phyloP scores from a whole-genome alignment of 2,797 vertebrate genomes.

The Remorina albescens region DNA sequence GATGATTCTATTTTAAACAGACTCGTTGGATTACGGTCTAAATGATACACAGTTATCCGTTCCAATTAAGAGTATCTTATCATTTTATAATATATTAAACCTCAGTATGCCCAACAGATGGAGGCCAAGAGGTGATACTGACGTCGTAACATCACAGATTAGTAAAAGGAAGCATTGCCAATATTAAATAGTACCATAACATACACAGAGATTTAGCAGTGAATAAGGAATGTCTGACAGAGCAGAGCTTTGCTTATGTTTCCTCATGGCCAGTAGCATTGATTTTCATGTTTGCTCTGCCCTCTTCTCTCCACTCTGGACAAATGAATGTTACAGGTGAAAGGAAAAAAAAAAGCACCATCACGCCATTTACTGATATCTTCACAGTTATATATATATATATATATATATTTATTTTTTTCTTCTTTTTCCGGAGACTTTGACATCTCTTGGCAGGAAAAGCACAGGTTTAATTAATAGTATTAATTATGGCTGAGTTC shows the following conservation, averaged over 20 bases:
- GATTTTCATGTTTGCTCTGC: conserved; percentile 88
- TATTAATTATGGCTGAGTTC: conserved; percentile 27
- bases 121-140: neutral
- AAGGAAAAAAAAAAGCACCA: conserved; percentile 26
- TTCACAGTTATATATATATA: conserved; percentile 11
- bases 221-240: conserved; percentile 46
- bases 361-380: conserved; percentile 15
- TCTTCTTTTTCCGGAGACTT: neutral
- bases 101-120: neutral
- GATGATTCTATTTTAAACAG: neutral
- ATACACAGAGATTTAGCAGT: conserved; percentile 16
- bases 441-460: conserved; percentile 9
- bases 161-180: neutral
- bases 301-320: conserved; percentile 82
- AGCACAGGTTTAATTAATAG: conserved; percentile 23
- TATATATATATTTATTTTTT: too few species aligned
- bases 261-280: conserved; percentile 86
- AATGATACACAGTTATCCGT: too few species aligned
- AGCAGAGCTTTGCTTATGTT: conserved; percentile 78
- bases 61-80: neutral
- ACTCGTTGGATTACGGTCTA: too few species aligned
- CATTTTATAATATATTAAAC: conserved; percentile 9
- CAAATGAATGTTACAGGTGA: conserved; percentile 84
- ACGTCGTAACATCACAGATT: conserved; percentile 16
- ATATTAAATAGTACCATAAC: neutral